These are phyloP conservation scores for Gortyna flavago DNA, from an alignment of 2,888 invertebrate species.

Conservation along the genomic window DNA sequence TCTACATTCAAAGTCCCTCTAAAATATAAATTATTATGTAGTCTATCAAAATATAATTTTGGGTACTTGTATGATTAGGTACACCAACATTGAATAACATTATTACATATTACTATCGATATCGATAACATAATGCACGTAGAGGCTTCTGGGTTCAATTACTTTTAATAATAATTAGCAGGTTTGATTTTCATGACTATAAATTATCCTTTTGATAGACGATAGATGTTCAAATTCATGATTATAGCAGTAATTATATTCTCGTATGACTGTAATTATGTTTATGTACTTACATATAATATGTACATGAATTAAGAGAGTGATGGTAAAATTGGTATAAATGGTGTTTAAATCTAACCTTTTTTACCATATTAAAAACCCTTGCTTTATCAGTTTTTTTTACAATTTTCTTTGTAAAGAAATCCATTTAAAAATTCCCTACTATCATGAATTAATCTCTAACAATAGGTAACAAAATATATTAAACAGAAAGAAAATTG, in stretches of 20 bases:
- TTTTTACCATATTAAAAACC: background rate
- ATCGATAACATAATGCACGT: background rate
- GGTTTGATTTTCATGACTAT: background rate
- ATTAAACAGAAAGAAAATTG: conserved; percentile 69
- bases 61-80: background rate
- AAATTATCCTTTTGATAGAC: conserved; percentile 8
- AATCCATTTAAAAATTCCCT: background rate
- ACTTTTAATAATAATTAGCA: conserved; percentile 5
- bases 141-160: conserved; percentile 1
- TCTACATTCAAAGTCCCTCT: background rate
- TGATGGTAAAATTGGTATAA: background rate
- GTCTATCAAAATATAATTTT: background rate
- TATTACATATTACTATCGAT: background rate
- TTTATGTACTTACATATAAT: background rate
- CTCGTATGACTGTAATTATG: background rate
- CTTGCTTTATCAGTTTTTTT: background rate
- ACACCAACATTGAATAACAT: background rate
- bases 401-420: background rate
- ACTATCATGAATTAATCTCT: background rate
- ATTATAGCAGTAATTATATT: background rate
- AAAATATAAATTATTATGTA: background rate
- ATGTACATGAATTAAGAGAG: background rate
- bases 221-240: background rate
- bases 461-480: background rate
- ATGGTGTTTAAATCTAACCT: background rate